phyloP scores from a whole-genome alignment of 2,888 invertebrate species.

The Zonitis immaculata region DNA sequence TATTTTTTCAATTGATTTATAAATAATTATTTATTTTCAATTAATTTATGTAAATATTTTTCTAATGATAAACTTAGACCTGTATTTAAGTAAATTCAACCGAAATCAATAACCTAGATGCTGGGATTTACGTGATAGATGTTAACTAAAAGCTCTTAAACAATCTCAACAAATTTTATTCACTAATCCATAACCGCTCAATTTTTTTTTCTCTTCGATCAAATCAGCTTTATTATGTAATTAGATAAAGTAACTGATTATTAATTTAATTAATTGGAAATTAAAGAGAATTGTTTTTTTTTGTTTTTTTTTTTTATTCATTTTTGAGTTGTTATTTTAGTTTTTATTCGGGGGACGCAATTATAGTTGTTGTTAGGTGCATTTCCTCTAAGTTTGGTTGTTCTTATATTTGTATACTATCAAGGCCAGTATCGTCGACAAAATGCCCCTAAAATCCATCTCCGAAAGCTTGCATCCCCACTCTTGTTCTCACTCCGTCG shows the following conservation, averaged over 20 bases:
- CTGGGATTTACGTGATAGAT: neutral
- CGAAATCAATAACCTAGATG: neutral
- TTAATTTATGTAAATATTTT: neutral
- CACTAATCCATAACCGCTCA: neutral
- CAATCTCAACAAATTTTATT: neutral
- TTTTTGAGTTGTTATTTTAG: too few species aligned
- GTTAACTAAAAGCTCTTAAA: neutral
- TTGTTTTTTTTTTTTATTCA: too few species aligned
- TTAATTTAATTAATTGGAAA: too few species aligned
- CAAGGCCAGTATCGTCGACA: conserved; percentile 23
- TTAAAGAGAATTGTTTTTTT: too few species aligned
- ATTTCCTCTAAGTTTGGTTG: conserved; percentile 22
- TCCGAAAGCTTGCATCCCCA: conserved; percentile 21
- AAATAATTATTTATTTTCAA: neutral
- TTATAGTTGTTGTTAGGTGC: conserved; percentile 9
- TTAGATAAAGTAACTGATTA: too few species aligned
- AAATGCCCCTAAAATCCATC: conserved; percentile 7
- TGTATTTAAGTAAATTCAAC: neutral
- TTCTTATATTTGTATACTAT: conserved; percentile 25
- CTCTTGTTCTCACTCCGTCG: conserved; percentile 19
- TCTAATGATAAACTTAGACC: neutral
- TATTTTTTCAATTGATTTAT: too few species aligned
- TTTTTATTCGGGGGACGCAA: too few species aligned
- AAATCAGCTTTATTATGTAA: too few species aligned
- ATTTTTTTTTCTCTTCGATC: too few species aligned